Evolutionary conservation across 2,113 vertebrate species (phyloP).

Genomic region (Coptodon rendalli): DNA sequence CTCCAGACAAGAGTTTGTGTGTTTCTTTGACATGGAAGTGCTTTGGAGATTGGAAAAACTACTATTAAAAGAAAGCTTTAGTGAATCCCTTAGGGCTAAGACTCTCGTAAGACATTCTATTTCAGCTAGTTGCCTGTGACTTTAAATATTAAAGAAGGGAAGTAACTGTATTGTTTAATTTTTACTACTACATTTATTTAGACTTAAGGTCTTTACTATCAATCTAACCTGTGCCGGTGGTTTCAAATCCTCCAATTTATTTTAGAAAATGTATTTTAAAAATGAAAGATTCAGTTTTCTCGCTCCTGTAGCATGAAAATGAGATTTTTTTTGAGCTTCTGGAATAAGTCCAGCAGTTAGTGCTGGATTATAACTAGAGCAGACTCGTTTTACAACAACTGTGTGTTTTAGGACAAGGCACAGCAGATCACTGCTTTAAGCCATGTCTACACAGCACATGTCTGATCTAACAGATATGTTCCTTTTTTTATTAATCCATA

Average conservation of each 20-base stretch:
- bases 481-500: not conserved
- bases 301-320: not conserved
- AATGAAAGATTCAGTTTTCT: not conserved
- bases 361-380: not conserved
- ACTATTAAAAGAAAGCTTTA: not conserved
- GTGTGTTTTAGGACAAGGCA: not conserved
- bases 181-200: not conserved
- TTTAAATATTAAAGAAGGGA: not conserved
- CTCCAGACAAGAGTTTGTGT: conserved; percentile 1
- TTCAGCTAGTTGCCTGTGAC: not conserved
- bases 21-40: not conserved
- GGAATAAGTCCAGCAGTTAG: not conserved
- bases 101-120: not conserved
- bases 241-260: not conserved
- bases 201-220: not conserved
- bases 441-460: not conserved
- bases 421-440: not conserved
- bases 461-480: not conserved
- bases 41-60: not conserved
- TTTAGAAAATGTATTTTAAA: not conserved
- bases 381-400: not conserved
- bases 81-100: not conserved
- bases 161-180: not conserved
- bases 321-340: not conserved
- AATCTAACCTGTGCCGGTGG: not conserved